Evolutionary conservation across 2,888 invertebrate species (phyloP), one percentile per base, ranked within the genome.

Genomic region (Ophion ellenae): DNA sequence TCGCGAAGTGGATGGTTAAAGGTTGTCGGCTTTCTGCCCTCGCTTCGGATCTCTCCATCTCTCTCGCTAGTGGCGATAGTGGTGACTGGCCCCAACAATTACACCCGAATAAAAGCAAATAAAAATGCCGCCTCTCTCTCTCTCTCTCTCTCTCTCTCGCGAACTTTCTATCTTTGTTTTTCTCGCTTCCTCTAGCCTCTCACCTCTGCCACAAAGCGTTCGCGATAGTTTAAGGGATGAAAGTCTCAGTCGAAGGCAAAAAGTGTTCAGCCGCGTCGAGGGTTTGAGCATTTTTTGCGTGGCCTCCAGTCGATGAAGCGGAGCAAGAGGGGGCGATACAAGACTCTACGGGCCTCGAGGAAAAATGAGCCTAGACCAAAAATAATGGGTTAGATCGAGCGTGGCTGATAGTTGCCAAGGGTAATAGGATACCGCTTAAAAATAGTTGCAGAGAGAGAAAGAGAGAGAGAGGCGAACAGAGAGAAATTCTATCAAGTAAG

Each of bases 51-150:
- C 66, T 47, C 45, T 69, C 69, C 69, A 64, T 81, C 90, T 90
- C 86, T 88, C 90, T 88, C 89, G 89, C 90, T 89, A 92, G 91
- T 92, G 92, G 92, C 92, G 93, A 92, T 93, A 93, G 93, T 93
- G 93, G 93, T 93, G 93, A 93, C 93, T 93, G 93, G 93, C 90
- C 93, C 93, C 91, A 93, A 92, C 93, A 93, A 93, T 93, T 93
- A 93, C 93, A 93, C 89, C 88, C 86, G 92, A 92, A 93, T 92
- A 92, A 93, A 93, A 93, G 91, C 91, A 91, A 93, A 92, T 91
- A 91, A 92, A 88, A 93, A 90, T 89, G 88, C 87, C 88, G n/a
- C 80, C 83, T 59, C 88, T 81, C 83, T 24, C 40, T 63, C 20
- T 36, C 6, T 57, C 88, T 81, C 83, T 59, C 88, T 81, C 83